phyloP scores from a whole-genome alignment of 2,797 vertebrate genomes.

The Tadarida brasiliensis region DNA sequence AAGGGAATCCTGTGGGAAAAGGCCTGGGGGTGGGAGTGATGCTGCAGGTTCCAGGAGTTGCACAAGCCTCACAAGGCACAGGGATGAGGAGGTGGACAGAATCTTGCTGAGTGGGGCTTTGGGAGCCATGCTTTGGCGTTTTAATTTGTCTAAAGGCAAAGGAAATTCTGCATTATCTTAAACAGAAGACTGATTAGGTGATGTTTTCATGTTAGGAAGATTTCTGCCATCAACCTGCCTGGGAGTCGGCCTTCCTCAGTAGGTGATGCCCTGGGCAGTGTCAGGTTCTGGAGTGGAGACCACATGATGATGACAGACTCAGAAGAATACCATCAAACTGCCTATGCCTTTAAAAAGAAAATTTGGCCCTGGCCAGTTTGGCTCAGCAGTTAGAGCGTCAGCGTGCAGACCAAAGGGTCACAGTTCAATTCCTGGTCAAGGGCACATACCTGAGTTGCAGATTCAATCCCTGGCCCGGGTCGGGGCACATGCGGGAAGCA shows the following conservation, averaged over 20 bases:
- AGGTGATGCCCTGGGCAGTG: background rate
- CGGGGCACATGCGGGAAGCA: no score
- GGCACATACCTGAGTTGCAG: no score
- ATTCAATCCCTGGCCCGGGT: no score
- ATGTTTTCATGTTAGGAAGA: background rate
- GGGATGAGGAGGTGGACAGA: background rate
- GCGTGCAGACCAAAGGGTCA: no score
- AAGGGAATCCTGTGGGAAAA: conserved; percentile 30
- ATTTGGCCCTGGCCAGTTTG: background rate
- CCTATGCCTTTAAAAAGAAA: background rate
- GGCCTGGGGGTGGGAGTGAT: background rate
- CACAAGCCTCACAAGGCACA: background rate
- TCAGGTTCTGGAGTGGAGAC: background rate
- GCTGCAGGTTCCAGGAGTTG: background rate
- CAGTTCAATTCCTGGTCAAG: no score
- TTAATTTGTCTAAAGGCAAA: background rate
- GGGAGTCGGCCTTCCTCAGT: background rate
- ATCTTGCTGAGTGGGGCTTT: background rate
- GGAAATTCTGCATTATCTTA: background rate
- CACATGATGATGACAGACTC: background rate
- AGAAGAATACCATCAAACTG: background rate
- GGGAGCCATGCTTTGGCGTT: background rate
- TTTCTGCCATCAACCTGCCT: background rate
- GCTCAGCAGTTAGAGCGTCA: no score
- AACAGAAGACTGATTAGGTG: background rate